Evolutionary conservation across 2,797 vertebrate species (phyloP).

Genomic region (Poecilia gillii): DNA sequence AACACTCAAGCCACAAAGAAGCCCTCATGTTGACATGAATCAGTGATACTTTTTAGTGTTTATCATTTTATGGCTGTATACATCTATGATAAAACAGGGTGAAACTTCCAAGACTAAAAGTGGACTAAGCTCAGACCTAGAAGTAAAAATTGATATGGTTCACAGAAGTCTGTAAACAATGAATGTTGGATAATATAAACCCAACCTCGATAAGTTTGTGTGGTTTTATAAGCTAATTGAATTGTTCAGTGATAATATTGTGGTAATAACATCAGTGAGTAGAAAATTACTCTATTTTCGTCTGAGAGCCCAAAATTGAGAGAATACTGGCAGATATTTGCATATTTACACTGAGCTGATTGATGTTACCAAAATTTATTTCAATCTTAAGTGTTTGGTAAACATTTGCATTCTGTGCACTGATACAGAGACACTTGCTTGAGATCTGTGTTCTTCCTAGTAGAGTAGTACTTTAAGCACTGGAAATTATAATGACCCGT

Average conservation of each 20-base stretch:
- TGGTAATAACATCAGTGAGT: background rate
- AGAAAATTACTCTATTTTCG: background rate
- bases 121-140: background rate
- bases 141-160: background rate
- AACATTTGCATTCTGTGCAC: background rate
- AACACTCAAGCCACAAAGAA: background rate
- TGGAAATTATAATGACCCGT: too few species aligned
- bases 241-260: background rate
- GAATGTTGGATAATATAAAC: background rate
- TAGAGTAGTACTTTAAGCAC: background rate
- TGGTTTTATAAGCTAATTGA: background rate
- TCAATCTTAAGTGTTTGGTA: background rate
- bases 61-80: background rate
- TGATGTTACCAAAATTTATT: background rate
- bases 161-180: background rate
- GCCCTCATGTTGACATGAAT: background rate
- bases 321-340: background rate
- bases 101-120: background rate
- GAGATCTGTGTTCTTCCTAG: background rate
- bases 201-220: too few species aligned
- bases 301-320: background rate
- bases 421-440: background rate
- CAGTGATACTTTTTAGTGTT: background rate
- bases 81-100: background rate
- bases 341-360: background rate